Evolutionary conservation across 2,888 invertebrate genomes (phyloP).

Genomic region (Melieria crassipennis): DNA sequence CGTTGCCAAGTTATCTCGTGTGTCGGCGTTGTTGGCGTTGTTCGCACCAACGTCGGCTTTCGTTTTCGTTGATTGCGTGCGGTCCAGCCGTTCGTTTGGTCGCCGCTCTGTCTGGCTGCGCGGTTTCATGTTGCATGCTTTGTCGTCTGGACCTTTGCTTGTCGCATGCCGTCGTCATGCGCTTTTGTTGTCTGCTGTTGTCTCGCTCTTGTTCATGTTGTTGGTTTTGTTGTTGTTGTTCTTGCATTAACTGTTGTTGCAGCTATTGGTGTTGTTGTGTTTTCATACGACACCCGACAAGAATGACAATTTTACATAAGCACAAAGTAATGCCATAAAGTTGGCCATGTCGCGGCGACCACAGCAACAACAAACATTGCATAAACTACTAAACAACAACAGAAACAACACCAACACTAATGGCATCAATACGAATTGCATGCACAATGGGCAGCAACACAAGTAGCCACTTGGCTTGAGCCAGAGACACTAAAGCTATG

Average conservation of each 20-base stretch:
- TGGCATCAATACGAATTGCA: too few relatives aligned
- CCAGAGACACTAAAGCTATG: too few relatives aligned
- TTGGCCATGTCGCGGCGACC: too few relatives aligned
- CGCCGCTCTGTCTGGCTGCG: too few relatives aligned
- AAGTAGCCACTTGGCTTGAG: too few relatives aligned
- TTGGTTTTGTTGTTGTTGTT: background rate
- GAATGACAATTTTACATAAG: slow-evolving; percentile 30
- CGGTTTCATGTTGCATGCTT: background rate
- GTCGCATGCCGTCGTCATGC: background rate
- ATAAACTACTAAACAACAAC: too few relatives aligned
- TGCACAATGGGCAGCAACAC: too few relatives aligned
- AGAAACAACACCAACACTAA: too few relatives aligned
- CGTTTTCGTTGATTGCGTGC: background rate
- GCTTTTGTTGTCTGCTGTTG: slow-evolving; percentile 17
- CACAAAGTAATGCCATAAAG: too few relatives aligned
- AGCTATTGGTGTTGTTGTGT: background rate
- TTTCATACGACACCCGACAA: background rate
- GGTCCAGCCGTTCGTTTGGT: too few relatives aligned
- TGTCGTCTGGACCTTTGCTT: background rate
- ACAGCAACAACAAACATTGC: too few relatives aligned
- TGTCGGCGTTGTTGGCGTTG: background rate
- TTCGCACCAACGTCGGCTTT: background rate
- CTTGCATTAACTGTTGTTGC: background rate
- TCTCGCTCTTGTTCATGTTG: slow-evolving; percentile 20
- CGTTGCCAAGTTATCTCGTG: background rate